Evolutionary conservation across 2,113 vertebrate species (phyloP), one percentile per base, ranked within the genome.

Genomic region (Polyodon spathula): DNA sequence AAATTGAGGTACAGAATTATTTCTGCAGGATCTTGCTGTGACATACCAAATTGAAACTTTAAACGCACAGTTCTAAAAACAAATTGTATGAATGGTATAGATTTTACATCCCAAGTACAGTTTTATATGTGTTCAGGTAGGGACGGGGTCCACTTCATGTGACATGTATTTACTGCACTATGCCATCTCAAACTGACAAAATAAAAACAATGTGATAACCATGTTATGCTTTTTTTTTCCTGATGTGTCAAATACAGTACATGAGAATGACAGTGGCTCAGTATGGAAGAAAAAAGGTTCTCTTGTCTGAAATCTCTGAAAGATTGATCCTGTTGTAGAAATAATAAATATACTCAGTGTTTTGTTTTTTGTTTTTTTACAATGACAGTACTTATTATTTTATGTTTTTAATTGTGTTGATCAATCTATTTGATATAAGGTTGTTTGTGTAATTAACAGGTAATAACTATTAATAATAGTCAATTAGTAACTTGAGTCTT

Each of bases 21-120:
- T 83, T 76, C 76, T 83, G 79, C 71, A 79, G 80, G 73, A 38
- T 76, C 58, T 78, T 74, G 73, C 72, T 70, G 74, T 76, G 71
- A 76, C 61, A 88, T 78, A 83, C 80, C 80, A 84, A 84, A 86
- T 61, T 27, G 57, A 71, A 81, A 83, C 75, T 85, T 76, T 77
- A 73, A 73, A 64, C 70, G 70, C 78, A 76, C 81, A 75, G 55
- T 81, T 77, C 14, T 67, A 72, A 67, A 56, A 65, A 50, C 48
- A n/a, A 46, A 5, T 27, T 40, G 11, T 7, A 37, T 39, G 16
- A 48, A 46, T 55, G 48, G 39, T 42, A 16, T 53, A 14, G 12
- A 59, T 55, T 46, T 54, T 41, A 61, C 17, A 11, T 10, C 41
- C 40, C 59, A 60, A 39, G 16, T 61, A 9, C 38, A 46, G 42